phyloP scores from a whole-genome alignment of 2,113 vertebrate species.

The Tringa solitaria region DNA sequence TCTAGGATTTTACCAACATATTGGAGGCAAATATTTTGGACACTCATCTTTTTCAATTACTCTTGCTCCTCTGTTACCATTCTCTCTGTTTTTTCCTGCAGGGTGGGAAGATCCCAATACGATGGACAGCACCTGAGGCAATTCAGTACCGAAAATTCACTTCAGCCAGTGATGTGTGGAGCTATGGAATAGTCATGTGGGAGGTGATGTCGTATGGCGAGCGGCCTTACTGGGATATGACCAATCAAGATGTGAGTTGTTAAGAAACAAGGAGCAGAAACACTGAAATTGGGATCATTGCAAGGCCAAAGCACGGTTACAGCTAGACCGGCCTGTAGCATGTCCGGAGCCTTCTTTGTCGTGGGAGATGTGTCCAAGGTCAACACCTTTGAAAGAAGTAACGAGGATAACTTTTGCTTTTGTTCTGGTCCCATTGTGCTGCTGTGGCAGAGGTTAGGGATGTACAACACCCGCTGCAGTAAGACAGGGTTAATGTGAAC shows the following conservation, averaged over 20 bases:
- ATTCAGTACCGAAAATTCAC: conserved; percentile 84
- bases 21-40: not conserved
- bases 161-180: conserved; percentile 82
- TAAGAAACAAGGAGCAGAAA: not conserved
- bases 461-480: not conserved
- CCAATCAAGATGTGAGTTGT: conserved; percentile 82
- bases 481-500: not conserved
- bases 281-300: not conserved
- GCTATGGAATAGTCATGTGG: conserved; percentile 84
- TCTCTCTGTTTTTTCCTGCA: not conserved
- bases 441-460: not conserved
- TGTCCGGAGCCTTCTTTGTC: not conserved
- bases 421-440: not conserved
- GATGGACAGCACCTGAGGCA: conserved; percentile 81
- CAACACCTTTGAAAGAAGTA: not conserved
- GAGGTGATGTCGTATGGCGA: conserved; percentile 85
- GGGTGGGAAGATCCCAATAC: conserved; percentile 83
- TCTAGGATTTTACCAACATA: not conserved
- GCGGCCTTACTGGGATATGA: conserved; percentile 85
- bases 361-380: not conserved
- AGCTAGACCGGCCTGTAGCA: not conserved
- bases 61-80: not conserved
- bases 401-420: not conserved
- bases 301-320: not conserved
- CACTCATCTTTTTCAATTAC: not conserved